A percentile compares a stretch with the other conserved stretches of the same genome.
Conservation (phyloP, 1,140 invertebrate species). For the Arion vulgaris region DNA sequence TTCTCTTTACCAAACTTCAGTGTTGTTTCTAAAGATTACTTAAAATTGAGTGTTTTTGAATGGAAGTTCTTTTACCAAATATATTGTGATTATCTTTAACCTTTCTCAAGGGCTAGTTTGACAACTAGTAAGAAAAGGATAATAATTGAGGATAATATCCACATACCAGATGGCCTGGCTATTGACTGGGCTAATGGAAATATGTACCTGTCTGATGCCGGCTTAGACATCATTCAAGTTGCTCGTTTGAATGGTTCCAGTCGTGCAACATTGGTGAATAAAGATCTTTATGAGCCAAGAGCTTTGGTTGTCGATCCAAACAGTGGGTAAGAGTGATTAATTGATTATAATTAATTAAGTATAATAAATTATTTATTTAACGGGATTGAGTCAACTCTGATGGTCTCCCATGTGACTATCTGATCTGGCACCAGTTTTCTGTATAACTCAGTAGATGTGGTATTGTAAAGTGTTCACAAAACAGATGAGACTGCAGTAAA, state of each 20-base stretch:
- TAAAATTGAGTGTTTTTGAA: too few relatives aligned
- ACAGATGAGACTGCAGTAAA: too few relatives aligned
- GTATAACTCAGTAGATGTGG: too few relatives aligned
- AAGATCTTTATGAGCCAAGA: constrained; percentile 91
- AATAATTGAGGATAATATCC: constrained; percentile 63
- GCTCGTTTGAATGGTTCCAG: constrained; percentile 83
- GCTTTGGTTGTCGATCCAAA: constrained; percentile 95
- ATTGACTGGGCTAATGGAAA: constrained; percentile 98
- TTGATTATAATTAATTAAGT: too few relatives aligned
- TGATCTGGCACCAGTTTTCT: too few relatives aligned
- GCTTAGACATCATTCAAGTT: constrained; percentile 90
- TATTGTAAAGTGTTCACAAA: too few relatives aligned
- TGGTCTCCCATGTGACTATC: too few relatives aligned
- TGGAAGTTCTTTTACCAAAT: neutral
- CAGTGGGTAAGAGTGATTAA: constrained; percentile 79
- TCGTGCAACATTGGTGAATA: constrained; percentile 87
- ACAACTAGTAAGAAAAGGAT: constrained; percentile 22
- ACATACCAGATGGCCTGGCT: constrained; percentile 90
- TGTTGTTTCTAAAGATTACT: too few relatives aligned
- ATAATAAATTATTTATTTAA: too few relatives aligned
- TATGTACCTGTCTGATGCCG: constrained; percentile 96
- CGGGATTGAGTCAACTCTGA: too few relatives aligned
- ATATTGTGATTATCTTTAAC: neutral
- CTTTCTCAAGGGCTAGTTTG: constrained; percentile 31
- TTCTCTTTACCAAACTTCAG: too few relatives aligned